phyloP scores from a whole-genome alignment of 2,113 vertebrate species.

The Pseudorectes ferrugineus region DNA sequence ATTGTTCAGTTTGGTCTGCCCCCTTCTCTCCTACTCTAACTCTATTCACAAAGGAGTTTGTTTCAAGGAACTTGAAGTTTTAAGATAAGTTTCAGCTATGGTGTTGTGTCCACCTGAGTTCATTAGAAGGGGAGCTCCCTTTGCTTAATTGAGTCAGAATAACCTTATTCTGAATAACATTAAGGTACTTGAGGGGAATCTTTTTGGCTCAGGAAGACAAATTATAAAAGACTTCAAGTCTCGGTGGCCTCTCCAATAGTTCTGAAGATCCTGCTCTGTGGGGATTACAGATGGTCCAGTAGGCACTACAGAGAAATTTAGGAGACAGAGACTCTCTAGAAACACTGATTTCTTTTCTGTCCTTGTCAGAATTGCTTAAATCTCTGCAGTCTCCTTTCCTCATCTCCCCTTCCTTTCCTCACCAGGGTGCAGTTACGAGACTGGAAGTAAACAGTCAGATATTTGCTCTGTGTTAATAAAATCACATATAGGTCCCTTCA shows the following conservation, averaged over 20 bases:
- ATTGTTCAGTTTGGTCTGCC: slow-evolving; percentile 8
- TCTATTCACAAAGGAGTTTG: background rate
- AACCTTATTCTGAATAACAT: background rate
- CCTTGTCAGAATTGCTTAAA: slow-evolving; percentile 30
- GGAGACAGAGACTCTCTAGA: slow-evolving; percentile 18
- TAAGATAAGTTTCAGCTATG: background rate
- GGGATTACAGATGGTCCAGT: background rate
- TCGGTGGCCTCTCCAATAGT: background rate
- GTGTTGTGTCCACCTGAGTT: background rate
- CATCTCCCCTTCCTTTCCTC: background rate
- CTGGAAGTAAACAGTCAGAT: slow-evolving; percentile 30
- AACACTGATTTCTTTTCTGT: background rate
- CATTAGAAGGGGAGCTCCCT: background rate
- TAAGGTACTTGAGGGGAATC: background rate
- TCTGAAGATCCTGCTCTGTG: background rate
- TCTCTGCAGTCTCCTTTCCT: background rate
- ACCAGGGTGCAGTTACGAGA: background rate
- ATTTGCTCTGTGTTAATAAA: slow-evolving; percentile 32
- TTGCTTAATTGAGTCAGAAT: background rate
- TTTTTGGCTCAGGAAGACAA: background rate
- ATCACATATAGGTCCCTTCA: background rate
- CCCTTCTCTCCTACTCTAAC: background rate
- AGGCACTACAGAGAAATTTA: slow-evolving; percentile 2
- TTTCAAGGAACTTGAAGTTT: background rate
- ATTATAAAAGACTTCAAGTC: background rate